Conservation (phyloP, 1,140 invertebrate genomes). For the Steinernema feltiae region DNA sequence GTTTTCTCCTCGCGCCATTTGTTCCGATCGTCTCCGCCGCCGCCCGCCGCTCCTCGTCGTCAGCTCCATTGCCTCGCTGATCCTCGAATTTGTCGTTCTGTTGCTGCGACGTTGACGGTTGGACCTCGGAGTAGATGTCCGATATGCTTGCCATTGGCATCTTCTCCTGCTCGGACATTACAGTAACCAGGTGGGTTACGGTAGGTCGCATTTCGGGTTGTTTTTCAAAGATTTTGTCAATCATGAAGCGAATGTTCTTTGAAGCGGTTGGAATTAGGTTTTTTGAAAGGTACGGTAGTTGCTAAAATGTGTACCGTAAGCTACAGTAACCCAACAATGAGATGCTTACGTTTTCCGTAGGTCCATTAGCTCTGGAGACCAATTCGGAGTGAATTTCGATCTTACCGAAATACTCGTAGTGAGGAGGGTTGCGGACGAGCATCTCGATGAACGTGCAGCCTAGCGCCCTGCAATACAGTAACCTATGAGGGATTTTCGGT, state of each 20-base stretch:
- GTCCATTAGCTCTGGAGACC: constrained; percentile 16
- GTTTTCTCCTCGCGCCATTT: neutral
- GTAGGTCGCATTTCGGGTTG: constrained; percentile 12
- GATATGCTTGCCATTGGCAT: neutral
- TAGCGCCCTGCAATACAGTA: constrained; percentile 16
- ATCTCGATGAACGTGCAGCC: constrained; percentile 39
- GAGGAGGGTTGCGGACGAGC: constrained; percentile 27
- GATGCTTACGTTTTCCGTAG: constrained; percentile 16
- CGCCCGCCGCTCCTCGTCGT: neutral
- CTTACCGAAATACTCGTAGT: constrained; percentile 35
- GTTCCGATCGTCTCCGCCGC: neutral
- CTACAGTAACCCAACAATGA: no score
- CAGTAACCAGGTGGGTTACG: neutral
- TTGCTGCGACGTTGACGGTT: neutral
- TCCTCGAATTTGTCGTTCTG: neutral
- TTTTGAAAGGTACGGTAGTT: constrained; percentile 31
- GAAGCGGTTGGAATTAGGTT: constrained; percentile 28
- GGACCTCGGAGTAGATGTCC: neutral
- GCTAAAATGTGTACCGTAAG: constrained; percentile 12
- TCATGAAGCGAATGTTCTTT: constrained; percentile 18
- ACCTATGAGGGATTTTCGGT: neutral
- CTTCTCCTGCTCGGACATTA: neutral
- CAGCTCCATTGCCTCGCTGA: neutral
- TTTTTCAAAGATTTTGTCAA: constrained; percentile 32
- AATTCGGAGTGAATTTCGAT: constrained; percentile 27